Percentiles rank a stretch among this genome's conserved stretches.
phyloP scores from a whole-genome alignment of 2,888 invertebrate species.

The Malacosoma neustria region DNA sequence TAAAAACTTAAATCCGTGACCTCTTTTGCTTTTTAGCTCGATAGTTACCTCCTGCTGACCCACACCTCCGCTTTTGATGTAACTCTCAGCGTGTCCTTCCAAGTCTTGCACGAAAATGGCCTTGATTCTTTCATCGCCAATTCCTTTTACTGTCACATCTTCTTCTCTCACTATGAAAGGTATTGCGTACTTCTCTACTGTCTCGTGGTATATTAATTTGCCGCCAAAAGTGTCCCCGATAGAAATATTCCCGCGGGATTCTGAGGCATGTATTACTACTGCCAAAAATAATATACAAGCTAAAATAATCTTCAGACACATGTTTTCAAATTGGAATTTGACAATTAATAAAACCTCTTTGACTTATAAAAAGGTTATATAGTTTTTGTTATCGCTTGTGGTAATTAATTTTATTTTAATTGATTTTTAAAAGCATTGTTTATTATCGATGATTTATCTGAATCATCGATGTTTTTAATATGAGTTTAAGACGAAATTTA shows the following conservation, averaged over 20 bases:
- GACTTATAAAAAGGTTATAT: background rate
- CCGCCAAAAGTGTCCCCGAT: conserved; percentile 7
- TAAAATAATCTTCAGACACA: background rate
- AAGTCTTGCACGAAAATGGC: conserved; percentile 20
- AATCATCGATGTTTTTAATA: too few species aligned
- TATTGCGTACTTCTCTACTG: conserved; percentile 16
- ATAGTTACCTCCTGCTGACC: conserved; percentile 20
- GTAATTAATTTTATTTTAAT: conserved; percentile 3
- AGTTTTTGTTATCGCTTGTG: conserved; percentile 1
- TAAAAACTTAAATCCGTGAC: conserved; percentile 24
- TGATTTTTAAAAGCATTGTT: background rate
- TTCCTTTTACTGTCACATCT: conserved; percentile 13
- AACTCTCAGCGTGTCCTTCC: conserved; percentile 19
- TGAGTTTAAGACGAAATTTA: too few species aligned
- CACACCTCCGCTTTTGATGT: conserved; percentile 23
- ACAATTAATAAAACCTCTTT: background rate
- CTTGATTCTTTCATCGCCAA: conserved; percentile 14
- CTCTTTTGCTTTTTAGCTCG: conserved; percentile 17
- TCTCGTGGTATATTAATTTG: conserved; percentile 19
- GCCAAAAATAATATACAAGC: conserved; percentile 1
- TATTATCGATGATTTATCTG: too few species aligned
- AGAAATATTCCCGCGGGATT: conserved; percentile 3
- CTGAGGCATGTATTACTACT: conserved; percentile 2
- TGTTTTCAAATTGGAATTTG: background rate
- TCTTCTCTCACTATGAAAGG: conserved; percentile 15